A percentile compares a stretch with the other conserved stretches of the same genome.
These are phyloP conservation scores for Nymphalis io DNA, from an alignment of 1,140 invertebrate species.

Conservation along the genomic window DNA sequence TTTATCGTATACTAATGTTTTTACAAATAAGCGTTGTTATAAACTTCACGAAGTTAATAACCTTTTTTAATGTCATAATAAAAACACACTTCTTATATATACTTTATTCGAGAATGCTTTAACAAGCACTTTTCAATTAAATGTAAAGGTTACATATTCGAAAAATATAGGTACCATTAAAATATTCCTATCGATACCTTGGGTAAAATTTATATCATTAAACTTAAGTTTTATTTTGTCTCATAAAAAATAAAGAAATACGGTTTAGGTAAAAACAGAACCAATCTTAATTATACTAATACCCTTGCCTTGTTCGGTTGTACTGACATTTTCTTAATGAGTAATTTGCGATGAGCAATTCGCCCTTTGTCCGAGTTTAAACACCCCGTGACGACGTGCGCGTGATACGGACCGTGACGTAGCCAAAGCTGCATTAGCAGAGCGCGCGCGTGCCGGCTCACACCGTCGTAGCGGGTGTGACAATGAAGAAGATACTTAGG, in stretches of 20 bases:
- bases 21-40: too few species aligned
- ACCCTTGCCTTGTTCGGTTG: conserved; percentile 22
- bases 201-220: too few species aligned
- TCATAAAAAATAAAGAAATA: not conserved
- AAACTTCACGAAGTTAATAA: too few species aligned
- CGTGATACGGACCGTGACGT: conserved; percentile 55
- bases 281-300: conserved; percentile 10
- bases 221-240: not conserved
- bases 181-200: too few species aligned
- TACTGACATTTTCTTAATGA: conserved; percentile 27
- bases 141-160: too few species aligned
- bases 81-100: too few species aligned
- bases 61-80: too few species aligned
- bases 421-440: conserved; percentile 49
- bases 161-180: too few species aligned
- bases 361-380: conserved; percentile 59
- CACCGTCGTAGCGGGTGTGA: conserved; percentile 48
- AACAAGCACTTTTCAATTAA: too few species aligned
- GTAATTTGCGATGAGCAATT: conserved; percentile 43
- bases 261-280: not conserved
- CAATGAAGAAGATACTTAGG: conserved; percentile 64
- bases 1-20: too few species aligned
- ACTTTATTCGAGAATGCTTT: too few species aligned
- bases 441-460: conserved; percentile 55
- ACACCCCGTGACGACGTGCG: conserved; percentile 55